A percentile compares a stretch with the other conserved stretches of the same genome.
These are phyloP conservation scores for Deilephila elpenor DNA, from an alignment of 2,888 invertebrate genomes.

Conservation along the genomic window DNA sequence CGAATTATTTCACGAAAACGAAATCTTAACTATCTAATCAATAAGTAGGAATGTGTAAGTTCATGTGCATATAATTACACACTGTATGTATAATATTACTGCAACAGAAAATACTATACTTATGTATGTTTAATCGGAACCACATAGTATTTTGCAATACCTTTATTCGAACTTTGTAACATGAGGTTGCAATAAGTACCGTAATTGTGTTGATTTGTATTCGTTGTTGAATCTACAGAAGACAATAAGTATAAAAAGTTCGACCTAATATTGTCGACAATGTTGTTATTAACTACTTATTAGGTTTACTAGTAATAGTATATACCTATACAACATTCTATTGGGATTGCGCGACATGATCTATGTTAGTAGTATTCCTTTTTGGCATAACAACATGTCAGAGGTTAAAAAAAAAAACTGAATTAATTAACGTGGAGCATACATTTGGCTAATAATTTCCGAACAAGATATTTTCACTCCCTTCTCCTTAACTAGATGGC, in stretches of 20 bases:
- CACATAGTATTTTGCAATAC: neutral
- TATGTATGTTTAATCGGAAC: too few species aligned
- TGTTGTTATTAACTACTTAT: too few species aligned
- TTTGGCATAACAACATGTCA: neutral
- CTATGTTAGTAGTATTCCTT: neutral
- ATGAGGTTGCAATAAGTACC: neutral
- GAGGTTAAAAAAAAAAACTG: neutral
- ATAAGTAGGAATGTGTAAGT: neutral
- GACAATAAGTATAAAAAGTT: too few species aligned
- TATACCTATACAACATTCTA: too few species aligned
- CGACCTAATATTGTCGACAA: too few species aligned
- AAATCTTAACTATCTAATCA: neutral
- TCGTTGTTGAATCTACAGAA: too few species aligned
- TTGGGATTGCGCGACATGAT: neutral
- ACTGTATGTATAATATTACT: too few species aligned
- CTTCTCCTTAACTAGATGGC: slow-evolving; percentile 65
- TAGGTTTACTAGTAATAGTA: too few species aligned
- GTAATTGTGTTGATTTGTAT: too few species aligned
- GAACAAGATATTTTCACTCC: slow-evolving; percentile 8
- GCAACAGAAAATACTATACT: too few species aligned
- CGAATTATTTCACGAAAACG: neutral
- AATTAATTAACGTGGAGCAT: neutral
- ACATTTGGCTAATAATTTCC: neutral
- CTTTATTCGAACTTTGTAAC: neutral
- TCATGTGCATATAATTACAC: too few species aligned